A percentile compares a stretch with the other conserved stretches of the same genome.
phyloP scores from a whole-genome alignment of 2,888 invertebrate genomes.

The Drosophila koepferae region DNA sequence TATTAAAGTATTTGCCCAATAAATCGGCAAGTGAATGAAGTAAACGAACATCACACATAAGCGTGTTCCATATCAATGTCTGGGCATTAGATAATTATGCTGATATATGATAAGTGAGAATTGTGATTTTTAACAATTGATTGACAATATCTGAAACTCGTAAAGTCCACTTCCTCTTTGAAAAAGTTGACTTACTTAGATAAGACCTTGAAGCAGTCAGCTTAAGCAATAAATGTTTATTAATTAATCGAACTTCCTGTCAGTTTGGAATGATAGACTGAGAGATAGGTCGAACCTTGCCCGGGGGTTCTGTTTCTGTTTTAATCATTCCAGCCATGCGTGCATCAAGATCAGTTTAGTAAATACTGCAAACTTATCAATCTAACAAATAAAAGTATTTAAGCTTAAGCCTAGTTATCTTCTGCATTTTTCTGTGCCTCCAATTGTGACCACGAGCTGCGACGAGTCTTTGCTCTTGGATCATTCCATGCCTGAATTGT shows the following conservation, averaged over 20 bases:
- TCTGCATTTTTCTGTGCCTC: conserved; percentile 6
- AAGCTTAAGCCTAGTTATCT: not conserved
- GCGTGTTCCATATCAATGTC: not conserved
- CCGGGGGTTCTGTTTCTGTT: not conserved
- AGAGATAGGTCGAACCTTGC: not conserved
- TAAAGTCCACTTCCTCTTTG: conserved; percentile 1
- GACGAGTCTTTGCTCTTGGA: conserved; percentile 70
- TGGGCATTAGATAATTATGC: conserved; percentile 4
- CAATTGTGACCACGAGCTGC: conserved; percentile 56
- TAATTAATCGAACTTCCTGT: conserved; percentile 6
- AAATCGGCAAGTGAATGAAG: conserved; percentile 3
- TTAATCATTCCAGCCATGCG: not conserved
- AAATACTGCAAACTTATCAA: not conserved
- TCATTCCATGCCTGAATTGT: conserved; percentile 90
- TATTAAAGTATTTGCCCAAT: conserved; percentile 1
- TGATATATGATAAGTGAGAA: not conserved
- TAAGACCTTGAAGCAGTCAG: not conserved
- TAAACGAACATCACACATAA: not conserved
- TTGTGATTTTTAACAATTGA: conserved; percentile 7
- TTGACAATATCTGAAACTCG: conserved; percentile 2
- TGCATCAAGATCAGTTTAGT: not conserved
- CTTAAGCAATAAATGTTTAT: not conserved
- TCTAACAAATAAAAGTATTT: not conserved
- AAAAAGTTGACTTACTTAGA: no score
- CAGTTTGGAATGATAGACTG: not conserved